These are phyloP conservation scores for Alloplasta piceator DNA, from an alignment of 2,888 invertebrate species.

Conservation along the genomic window DNA sequence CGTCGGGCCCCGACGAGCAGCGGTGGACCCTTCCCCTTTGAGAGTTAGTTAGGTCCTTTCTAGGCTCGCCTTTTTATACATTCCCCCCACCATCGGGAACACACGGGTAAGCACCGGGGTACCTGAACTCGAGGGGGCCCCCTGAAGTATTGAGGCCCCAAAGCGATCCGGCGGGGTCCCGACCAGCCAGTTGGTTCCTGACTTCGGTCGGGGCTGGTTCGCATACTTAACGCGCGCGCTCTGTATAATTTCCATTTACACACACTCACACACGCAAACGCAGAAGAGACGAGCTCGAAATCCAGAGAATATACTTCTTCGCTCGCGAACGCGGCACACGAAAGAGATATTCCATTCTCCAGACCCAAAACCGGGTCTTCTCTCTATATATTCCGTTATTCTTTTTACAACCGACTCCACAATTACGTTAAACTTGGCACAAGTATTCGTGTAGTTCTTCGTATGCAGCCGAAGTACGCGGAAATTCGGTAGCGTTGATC, in stretches of 20 bases:
- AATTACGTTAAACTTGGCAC: not conserved
- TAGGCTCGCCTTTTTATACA: constrained; percentile 81
- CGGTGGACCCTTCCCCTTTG: constrained; percentile 77
- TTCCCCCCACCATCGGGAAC: constrained; percentile 69
- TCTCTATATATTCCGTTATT: constrained; percentile 3
- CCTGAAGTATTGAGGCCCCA: constrained; percentile 78
- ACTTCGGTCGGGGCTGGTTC: constrained; percentile 81
- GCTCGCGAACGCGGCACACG: constrained; percentile 34
- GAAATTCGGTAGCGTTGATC: not conserved
- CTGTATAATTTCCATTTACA: constrained; percentile 7
- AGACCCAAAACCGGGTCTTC: constrained; percentile 30
- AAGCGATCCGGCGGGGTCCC: constrained; percentile 72
- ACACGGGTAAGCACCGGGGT: constrained; percentile 70
- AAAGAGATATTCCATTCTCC: constrained; percentile 49
- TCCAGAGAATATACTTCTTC: constrained; percentile 32
- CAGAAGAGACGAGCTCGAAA: not conserved
- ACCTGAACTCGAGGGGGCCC: constrained; percentile 78
- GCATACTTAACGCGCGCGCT: constrained; percentile 54
- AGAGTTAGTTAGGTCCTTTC: constrained; percentile 81
- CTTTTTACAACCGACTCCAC: constrained; percentile 9
- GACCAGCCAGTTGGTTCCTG: constrained; percentile 82
- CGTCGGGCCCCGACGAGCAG: constrained; percentile 57
- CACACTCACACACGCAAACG: constrained; percentile 13
- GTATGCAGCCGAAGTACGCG: not conserved
- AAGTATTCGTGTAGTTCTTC: not conserved